phyloP scores from a whole-genome alignment of 2,888 invertebrate genomes.

The Agonopterix arenella region DNA sequence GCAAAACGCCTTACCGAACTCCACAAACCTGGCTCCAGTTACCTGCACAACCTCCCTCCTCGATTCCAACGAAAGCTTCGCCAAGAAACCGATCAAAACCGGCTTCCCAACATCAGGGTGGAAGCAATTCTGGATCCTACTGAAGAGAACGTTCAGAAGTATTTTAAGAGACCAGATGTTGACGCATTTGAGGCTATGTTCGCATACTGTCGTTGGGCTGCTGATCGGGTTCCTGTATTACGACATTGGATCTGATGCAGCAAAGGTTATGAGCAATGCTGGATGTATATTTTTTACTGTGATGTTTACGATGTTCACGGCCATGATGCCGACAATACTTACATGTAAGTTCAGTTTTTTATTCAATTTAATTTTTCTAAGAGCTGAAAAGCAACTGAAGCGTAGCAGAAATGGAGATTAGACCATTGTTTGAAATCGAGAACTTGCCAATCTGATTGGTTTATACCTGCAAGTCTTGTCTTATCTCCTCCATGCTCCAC shows the following conservation, averaged over 20 bases:
- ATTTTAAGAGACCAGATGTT: constrained; percentile 91
- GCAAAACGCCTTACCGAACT: constrained; percentile 45
- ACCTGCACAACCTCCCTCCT: constrained; percentile 84
- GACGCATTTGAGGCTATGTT: constrained; percentile 91
- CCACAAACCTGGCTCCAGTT: constrained; percentile 66
- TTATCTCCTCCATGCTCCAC: too few species aligned
- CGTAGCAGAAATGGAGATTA: too few species aligned
- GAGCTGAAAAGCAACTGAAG: background rate
- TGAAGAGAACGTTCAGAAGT: constrained; percentile 89
- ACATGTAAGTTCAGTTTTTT: constrained; percentile 86
- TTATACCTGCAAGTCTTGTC: too few species aligned
- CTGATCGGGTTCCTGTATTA: constrained; percentile 96
- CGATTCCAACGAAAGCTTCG: constrained; percentile 84
- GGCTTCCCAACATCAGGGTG: constrained; percentile 89
- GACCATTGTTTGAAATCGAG: too few species aligned
- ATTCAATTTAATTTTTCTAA: background rate
- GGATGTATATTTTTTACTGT: constrained; percentile 97
- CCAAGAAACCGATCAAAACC: constrained; percentile 79
- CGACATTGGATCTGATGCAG: constrained; percentile 94
- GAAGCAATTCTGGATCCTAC: constrained; percentile 91
- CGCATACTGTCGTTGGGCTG: constrained; percentile 92
- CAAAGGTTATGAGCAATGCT: constrained; percentile 95
- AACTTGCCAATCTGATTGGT: too few species aligned
- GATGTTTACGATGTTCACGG: constrained; percentile 97
- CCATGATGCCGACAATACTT: constrained; percentile 98